Evolutionary conservation across 2,113 vertebrate species (phyloP).

Genomic region (Xiphophorus hellerii): DNA sequence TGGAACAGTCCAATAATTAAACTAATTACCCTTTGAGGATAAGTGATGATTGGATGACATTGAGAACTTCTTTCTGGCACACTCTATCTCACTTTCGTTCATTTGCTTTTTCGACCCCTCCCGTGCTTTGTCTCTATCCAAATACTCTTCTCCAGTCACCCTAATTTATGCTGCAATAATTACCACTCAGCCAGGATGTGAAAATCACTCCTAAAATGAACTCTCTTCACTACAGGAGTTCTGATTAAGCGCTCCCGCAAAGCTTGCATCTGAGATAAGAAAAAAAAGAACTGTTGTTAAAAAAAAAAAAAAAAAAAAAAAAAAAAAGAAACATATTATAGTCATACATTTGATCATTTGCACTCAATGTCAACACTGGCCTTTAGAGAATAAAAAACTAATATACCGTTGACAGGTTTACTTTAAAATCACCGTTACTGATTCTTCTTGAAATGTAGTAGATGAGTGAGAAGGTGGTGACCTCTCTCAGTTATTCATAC

Average conservation of each 20-base stretch:
- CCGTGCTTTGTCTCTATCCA: slow-evolving; percentile 48
- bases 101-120: slow-evolving; percentile 49
- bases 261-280: slow-evolving; percentile 54
- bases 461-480: neutral
- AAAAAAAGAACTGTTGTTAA: slow-evolving; percentile 2
- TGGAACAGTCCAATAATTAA: slow-evolving; percentile 78
- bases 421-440: neutral
- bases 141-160: slow-evolving; percentile 70
- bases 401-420: slow-evolving; percentile 16
- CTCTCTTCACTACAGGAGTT: slow-evolving; percentile 68
- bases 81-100: slow-evolving; percentile 45
- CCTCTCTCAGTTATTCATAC: neutral
- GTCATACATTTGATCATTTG: slow-evolving; percentile 45
- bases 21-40: slow-evolving; percentile 75
- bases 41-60: slow-evolving; percentile 72
- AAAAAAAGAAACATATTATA: slow-evolving; percentile 59
- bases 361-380: slow-evolving; percentile 30
- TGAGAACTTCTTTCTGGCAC: slow-evolving; percentile 65
- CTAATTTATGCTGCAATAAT: slow-evolving; percentile 82
- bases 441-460: neutral
- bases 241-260: slow-evolving; percentile 75
- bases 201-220: slow-evolving; percentile 64
- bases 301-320: slow-evolving; percentile 26
- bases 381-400: neutral
- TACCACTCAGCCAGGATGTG: slow-evolving; percentile 74